These are phyloP conservation scores for Onychostoma macrolepis DNA, from an alignment of 2,113 vertebrate genomes.

Conservation along the genomic window DNA sequence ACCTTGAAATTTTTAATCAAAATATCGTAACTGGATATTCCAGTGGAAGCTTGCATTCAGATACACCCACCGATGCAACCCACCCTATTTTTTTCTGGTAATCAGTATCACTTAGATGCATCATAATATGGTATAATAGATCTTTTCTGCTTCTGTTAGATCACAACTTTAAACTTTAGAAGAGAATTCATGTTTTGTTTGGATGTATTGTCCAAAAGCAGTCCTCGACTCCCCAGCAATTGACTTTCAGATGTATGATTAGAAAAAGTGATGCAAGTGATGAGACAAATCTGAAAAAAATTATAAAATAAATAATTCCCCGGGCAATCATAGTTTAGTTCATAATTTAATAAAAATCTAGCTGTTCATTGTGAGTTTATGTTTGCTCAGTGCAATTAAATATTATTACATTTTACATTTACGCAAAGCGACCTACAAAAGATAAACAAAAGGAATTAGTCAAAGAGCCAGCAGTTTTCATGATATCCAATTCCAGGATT, in stretches of 20 bases:
- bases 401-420: neutral
- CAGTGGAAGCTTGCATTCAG: neutral
- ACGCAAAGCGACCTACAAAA: too few relatives aligned
- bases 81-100: neutral
- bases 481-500: neutral
- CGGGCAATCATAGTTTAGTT: neutral
- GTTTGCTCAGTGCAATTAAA: neutral
- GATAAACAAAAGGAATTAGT: too few relatives aligned
- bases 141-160: neutral
- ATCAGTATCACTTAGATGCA: neutral
- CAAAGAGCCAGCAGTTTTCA: neutral
- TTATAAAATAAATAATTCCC: neutral
- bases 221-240: neutral
- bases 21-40: neutral
- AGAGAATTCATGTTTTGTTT: neutral
- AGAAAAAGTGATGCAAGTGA: neutral
- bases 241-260: neutral
- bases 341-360: neutral
- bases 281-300: neutral
- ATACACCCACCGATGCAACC: neutral
- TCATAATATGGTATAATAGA: neutral
- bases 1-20: neutral
- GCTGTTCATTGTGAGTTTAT: neutral
- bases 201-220: neutral
- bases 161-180: neutral